Evolutionary conservation across 2,113 vertebrate species (phyloP).

Genomic region (Telmatochromis sp.): DNA sequence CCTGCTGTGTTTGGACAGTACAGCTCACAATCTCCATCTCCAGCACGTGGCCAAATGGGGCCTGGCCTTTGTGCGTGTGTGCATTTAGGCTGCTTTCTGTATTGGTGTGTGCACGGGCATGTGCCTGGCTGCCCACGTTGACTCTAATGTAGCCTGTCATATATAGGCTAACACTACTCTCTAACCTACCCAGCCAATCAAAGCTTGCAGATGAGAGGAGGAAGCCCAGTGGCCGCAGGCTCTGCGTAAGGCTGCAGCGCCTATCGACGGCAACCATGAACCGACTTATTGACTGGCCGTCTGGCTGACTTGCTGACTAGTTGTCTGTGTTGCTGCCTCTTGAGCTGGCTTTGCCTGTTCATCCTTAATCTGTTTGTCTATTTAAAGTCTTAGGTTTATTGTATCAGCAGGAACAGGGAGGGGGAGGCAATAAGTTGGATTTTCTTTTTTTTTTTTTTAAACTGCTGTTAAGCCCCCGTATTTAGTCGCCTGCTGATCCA

Average conservation of each 20-base stretch:
- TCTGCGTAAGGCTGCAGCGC: conserved; percentile 55
- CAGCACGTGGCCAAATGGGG: conserved; percentile 45
- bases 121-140: conserved; percentile 67
- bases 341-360: not conserved
- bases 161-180: conserved; percentile 81
- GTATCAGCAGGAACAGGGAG: conserved; percentile 13
- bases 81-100: not conserved
- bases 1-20: conserved; percentile 39
- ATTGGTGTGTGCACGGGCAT: not conserved
- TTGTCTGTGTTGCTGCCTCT: conserved; percentile 15
- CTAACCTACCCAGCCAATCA: conserved; percentile 66
- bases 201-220: conserved; percentile 39
- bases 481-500: conserved; percentile 1
- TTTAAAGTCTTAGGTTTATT: conserved; percentile 31
- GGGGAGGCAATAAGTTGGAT: not conserved
- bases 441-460: not conserved
- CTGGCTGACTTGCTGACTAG: conserved; percentile 20
- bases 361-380: conserved; percentile 38
- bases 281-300: conserved; percentile 36
- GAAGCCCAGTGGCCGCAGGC: conserved; percentile 63
- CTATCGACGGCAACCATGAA: conserved; percentile 65
- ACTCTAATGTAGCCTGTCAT: conserved; percentile 83
- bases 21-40: conserved; percentile 15
- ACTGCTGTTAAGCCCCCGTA: conserved; percentile 47
- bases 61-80: conserved; percentile 11